These are phyloP conservation scores for Psilopogon haemacephalus DNA, from an alignment of 2,113 vertebrate species.

Conservation along the genomic window DNA sequence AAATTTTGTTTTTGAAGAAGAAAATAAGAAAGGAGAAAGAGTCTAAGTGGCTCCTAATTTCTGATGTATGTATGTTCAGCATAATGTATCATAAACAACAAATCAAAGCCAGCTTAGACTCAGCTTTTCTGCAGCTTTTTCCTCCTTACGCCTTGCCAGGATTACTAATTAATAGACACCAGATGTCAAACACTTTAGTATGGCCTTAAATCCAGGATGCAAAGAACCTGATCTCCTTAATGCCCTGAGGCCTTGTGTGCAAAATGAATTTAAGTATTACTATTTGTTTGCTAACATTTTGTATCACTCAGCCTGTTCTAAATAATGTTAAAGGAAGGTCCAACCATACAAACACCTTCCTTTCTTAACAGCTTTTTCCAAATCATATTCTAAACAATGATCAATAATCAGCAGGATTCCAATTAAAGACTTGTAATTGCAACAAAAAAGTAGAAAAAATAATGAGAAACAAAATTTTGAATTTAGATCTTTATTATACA, in stretches of 20 bases:
- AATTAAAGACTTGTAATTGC: not conserved
- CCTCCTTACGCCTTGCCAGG: not conserved
- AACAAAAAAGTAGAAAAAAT: constrained; percentile 54
- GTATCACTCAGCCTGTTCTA: not conserved
- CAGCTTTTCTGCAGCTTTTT: not conserved
- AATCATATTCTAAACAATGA: not conserved
- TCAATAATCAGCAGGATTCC: not conserved
- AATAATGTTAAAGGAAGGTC: not conserved
- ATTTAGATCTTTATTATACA: constrained; percentile 76
- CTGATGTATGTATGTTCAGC: not conserved
- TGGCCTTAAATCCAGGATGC: not conserved
- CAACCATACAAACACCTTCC: not conserved
- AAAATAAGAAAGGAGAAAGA: not conserved
- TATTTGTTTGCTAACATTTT: not conserved
- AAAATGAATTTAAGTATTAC: not conserved
- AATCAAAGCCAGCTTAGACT: constrained; percentile 1
- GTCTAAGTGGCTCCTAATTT: not conserved
- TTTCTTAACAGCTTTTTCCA: not conserved
- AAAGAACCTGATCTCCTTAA: not conserved
- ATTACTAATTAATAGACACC: constrained; percentile 19
- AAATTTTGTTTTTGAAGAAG: not conserved
- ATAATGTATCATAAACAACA: not conserved
- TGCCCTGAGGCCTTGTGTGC: not conserved
- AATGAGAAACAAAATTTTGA: constrained; percentile 27
- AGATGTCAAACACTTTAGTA: not conserved